Conservation (phyloP, 2,797 vertebrate species). For the Poeciliopsis turneri region DNA sequence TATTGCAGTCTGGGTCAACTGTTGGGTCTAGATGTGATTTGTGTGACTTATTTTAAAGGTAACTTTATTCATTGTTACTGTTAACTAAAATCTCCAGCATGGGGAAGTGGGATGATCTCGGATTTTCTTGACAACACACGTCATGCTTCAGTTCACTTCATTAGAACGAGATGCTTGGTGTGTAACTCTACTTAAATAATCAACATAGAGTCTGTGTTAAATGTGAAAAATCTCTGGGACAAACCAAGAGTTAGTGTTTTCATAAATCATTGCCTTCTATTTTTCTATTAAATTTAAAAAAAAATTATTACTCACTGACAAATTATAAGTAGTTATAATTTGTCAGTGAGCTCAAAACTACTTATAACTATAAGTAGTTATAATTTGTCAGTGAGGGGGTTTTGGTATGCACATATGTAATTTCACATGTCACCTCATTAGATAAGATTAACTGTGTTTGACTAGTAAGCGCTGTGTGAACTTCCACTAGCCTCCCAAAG, state of each 20-base stretch:
- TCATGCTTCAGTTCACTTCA: not conserved
- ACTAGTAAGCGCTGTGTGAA: conserved; percentile 5
- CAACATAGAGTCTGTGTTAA: not conserved
- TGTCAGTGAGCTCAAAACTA: no score
- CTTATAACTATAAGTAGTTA: no score
- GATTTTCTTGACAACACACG: no score
- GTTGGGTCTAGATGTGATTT: no score
- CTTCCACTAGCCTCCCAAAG: conserved; percentile 5
- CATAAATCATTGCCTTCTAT: not conserved
- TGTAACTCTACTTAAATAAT: not conserved
- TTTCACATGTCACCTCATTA: not conserved
- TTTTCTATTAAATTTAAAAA: not conserved
- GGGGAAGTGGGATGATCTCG: no score
- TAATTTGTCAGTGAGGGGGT: not conserved
- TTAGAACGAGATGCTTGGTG: not conserved
- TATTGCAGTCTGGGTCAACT: no score
- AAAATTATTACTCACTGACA: not conserved
- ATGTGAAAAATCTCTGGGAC: not conserved
- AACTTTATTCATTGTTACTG: no score
- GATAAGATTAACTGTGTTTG: not conserved
- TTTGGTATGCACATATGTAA: not conserved
- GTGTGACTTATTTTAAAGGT: no score
- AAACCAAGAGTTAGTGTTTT: conserved; percentile 1
- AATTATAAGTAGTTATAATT: not conserved
- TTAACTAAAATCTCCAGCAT: no score